phyloP scores from a whole-genome alignment of 2,888 invertebrate genomes.

The Habroteleia sp. region DNA sequence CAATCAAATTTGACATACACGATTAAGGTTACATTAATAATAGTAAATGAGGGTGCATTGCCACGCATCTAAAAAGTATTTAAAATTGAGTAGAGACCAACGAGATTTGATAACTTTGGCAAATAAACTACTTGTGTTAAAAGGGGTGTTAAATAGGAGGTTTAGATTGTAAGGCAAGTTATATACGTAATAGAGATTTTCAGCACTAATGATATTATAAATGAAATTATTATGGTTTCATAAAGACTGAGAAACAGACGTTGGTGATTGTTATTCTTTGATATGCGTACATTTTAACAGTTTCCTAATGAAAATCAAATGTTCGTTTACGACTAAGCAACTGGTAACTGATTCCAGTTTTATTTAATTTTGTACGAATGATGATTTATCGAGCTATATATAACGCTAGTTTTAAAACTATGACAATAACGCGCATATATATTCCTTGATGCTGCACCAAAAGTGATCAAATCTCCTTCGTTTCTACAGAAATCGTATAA shows the following conservation, averaged over 20 bases:
- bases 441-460: slow-evolving; percentile 22
- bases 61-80: no score
- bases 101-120: slow-evolving; percentile 41
- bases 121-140: slow-evolving; percentile 37
- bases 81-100: slow-evolving; percentile 11
- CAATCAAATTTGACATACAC: background rate
- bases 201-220: slow-evolving; percentile 20
- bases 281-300: slow-evolving; percentile 21
- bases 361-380: slow-evolving; percentile 15
- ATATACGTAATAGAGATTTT: slow-evolving; percentile 16
- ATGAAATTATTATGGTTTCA: slow-evolving; percentile 40
- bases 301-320: slow-evolving; percentile 28
- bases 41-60: background rate
- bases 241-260: slow-evolving; percentile 40
- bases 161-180: slow-evolving; percentile 42
- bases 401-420: slow-evolving; percentile 32
- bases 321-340: slow-evolving; percentile 14
- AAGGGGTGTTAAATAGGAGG: slow-evolving; percentile 5
- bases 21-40: slow-evolving; percentile 26
- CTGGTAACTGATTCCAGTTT: background rate
- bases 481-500: slow-evolving; percentile 35
- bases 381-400: slow-evolving; percentile 20
- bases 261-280: slow-evolving; percentile 32
- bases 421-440: slow-evolving; percentile 44
- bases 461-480: slow-evolving; percentile 33